These are phyloP conservation scores for Pteromalus puparum DNA, from an alignment of 1,140 invertebrate genomes.

Conservation along the genomic window DNA sequence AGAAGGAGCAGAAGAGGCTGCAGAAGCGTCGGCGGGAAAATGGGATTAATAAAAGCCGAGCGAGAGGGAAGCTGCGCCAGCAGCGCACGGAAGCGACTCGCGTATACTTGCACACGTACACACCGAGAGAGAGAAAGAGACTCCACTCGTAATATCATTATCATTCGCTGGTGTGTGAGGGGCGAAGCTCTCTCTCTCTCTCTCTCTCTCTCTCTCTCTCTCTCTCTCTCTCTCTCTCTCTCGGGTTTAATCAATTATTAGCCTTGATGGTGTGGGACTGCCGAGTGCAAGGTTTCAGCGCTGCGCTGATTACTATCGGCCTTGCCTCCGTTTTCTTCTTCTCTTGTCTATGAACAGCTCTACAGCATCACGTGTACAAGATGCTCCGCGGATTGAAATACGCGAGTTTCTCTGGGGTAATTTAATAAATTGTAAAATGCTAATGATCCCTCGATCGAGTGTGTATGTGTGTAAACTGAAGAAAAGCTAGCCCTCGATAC, in stretches of 20 bases:
- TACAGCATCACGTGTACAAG: too few species aligned
- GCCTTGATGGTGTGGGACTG: not conserved
- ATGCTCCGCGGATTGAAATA: too few species aligned
- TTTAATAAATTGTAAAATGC: too few species aligned
- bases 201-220: slow-evolving; percentile 5
- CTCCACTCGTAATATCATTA: slow-evolving; percentile 30
- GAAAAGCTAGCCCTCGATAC: too few species aligned
- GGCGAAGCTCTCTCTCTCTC: slow-evolving; percentile 19
- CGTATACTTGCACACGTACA: not conserved
- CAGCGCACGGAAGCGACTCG: slow-evolving; percentile 9
- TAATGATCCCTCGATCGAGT: too few species aligned
- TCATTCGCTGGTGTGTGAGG: slow-evolving; percentile 5
- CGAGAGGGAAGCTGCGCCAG: not conserved
- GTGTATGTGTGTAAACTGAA: too few species aligned
- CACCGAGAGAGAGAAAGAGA: too few species aligned
- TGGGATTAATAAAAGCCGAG: slow-evolving; percentile 12
- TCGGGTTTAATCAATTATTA: slow-evolving; percentile 42
- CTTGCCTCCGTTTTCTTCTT: slow-evolving; percentile 12
- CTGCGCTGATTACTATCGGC: slow-evolving; percentile 8
- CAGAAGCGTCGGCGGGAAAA: slow-evolving; percentile 10
- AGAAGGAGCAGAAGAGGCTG: not conserved
- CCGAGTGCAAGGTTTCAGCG: not conserved
- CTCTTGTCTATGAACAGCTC: not conserved
- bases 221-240: slow-evolving; percentile 16
- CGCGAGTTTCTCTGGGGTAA: too few species aligned